Base-by-base conservation (phyloP, 2,113 vertebrate species). In the Pomatostomus ruficeps region DNA sequence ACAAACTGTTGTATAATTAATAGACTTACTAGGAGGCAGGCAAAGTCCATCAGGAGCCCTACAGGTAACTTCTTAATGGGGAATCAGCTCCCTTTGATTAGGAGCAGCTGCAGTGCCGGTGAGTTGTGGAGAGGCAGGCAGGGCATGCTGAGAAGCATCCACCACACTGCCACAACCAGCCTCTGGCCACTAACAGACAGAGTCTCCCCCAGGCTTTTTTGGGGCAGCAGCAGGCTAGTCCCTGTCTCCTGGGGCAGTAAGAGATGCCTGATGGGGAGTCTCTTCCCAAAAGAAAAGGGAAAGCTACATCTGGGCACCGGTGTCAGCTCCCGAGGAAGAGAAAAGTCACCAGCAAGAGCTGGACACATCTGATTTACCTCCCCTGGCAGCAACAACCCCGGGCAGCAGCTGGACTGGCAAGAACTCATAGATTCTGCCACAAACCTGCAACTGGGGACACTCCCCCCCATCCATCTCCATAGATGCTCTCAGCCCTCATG, bases 1-100 rank as follows among this genome's bases (percentile, higher is more conserved):
- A 97, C 85, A 95, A 97, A 97, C 94, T 96, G 88, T 91, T 94
- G 93, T 94, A 96, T 97, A 97, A 97, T 97, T 97, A 97, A 96
- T 96, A 96, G 94, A 96, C 95, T 96, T 95, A 89, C 95, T 83
- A 71, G 93, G 93, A 97, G 80, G 96, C 75, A 96, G 68, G 91
- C 91, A 95, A 95, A 96, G 95, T 96, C 95, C 94, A 95, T 97
- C 96, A 94, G 95, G 95, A 97, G 94, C 96, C 95, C 96, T 97
- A 96, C 97, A 96, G 96, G 96, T 96, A 96, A 96, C 93, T 95
- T 96, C 96, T 96, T 96, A 97, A 96, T 96, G 91, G 96, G 90
- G 93, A 97, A 96, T 93, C 80, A 79, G 74, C 67, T 96, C 86
- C 72, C 74, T 96, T 93, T 96, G 97, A 97, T 97, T 94, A 96